phyloP scores from a whole-genome alignment of 2,888 invertebrate species.

The Peribatodes rhomboidaria region DNA sequence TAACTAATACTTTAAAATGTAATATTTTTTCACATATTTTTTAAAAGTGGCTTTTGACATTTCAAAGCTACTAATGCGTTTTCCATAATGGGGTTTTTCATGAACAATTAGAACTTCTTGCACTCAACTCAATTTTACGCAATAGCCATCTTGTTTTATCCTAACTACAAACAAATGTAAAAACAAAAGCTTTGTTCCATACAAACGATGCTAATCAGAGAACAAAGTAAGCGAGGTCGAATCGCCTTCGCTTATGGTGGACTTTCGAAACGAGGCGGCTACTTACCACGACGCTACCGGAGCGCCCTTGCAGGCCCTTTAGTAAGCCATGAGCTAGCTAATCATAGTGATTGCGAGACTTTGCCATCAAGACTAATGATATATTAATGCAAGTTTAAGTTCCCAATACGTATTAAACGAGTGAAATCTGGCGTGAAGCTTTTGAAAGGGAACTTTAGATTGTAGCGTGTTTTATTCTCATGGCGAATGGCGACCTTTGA shows the following conservation, averaged over 20 bases:
- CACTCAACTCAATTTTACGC: conserved; percentile 5
- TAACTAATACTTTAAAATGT: background rate
- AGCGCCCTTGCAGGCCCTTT: conserved; percentile 27
- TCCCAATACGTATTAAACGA: conserved; percentile 1
- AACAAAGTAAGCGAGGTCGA: conserved; percentile 59
- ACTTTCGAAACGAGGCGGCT: conserved; percentile 55
- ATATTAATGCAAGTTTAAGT: conserved; percentile 1
- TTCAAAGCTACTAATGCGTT: background rate
- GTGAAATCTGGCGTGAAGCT: background rate
- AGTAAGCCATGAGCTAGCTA: background rate
- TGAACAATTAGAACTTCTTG: background rate
- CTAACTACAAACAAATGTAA: conserved; percentile 31
- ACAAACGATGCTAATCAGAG: conserved; percentile 62
- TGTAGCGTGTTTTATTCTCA: background rate
- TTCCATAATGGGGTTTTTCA: background rate
- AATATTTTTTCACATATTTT: background rate
- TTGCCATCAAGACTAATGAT: conserved; percentile 6
- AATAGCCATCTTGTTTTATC: conserved; percentile 28
- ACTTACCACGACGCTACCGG: conserved; percentile 29
- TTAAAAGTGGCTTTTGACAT: background rate
- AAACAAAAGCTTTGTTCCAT: conserved; percentile 49
- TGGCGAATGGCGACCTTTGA: background rate
- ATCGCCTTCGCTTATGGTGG: conserved; percentile 50
- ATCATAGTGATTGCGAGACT: conserved; percentile 8
- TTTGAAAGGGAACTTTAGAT: background rate